A percentile compares a stretch with the other conserved stretches of the same genome.
Conservation (phyloP, 2,797 vertebrate genomes). For the Lithobates pipiens region DNA sequence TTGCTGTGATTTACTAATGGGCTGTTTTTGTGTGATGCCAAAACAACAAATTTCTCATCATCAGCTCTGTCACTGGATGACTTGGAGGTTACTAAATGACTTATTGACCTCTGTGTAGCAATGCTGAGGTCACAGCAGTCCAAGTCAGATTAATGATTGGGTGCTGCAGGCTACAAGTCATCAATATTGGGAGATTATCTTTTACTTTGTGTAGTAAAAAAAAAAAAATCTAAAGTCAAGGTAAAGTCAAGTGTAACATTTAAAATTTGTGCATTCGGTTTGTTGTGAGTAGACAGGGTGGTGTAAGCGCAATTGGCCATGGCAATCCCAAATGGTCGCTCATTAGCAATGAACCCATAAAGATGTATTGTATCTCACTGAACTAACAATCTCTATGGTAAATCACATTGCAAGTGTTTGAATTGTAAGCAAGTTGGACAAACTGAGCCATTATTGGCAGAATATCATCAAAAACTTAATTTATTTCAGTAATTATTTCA, state of each 20-base stretch:
- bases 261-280: no score
- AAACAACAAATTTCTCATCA: constrained; percentile 48
- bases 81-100: constrained; percentile 40
- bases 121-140: constrained; percentile 29
- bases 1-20: constrained; percentile 36
- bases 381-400: no score
- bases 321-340: no score
- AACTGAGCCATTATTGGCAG: no score
- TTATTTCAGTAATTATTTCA: no score
- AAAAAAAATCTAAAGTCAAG: background rate
- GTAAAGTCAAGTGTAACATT: background rate
- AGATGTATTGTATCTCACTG: no score
- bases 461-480: no score
- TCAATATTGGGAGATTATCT: background rate
- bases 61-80: constrained; percentile 27
- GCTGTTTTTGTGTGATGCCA: constrained; percentile 31
- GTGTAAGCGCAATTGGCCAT: no score
- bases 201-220: background rate
- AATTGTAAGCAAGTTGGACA: no score
- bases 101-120: constrained; percentile 33
- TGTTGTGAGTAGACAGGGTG: no score
- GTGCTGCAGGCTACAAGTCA: background rate
- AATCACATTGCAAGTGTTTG: no score
- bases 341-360: no score
- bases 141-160: constrained; percentile 22